phyloP scores from a whole-genome alignment of 2,113 vertebrate species.

The Morone chrysops region DNA sequence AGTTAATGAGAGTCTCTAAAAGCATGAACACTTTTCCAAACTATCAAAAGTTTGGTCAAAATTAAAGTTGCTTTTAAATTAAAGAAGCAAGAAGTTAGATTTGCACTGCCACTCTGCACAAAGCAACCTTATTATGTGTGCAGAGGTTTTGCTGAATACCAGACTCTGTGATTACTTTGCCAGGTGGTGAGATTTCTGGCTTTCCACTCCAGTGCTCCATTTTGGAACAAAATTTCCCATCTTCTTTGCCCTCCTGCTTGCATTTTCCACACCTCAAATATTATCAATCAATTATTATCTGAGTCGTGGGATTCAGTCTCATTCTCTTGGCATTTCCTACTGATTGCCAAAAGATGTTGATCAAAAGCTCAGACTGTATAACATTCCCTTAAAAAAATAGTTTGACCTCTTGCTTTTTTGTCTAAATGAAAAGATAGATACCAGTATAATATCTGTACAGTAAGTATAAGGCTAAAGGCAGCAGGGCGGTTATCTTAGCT shows the following conservation, averaged over 20 bases:
- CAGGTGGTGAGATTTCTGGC: slow-evolving; percentile 34
- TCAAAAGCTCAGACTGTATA: neutral
- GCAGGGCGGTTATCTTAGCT: neutral
- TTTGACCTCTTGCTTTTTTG: neutral
- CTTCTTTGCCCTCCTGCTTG: neutral
- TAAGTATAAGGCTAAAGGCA: neutral
- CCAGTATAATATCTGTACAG: neutral
- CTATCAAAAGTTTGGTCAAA: neutral
- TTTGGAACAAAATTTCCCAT: slow-evolving; percentile 23
- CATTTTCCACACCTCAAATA: neutral
- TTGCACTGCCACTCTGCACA: slow-evolving; percentile 10
- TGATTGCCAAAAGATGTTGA: neutral
- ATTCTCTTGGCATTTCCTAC: neutral
- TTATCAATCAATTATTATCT: neutral
- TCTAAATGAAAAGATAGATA: neutral
- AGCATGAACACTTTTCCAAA: neutral
- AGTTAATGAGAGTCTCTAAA: neutral
- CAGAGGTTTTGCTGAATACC: slow-evolving; percentile 29
- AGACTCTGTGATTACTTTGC: slow-evolving; percentile 53
- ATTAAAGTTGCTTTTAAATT: slow-evolving; percentile 18
- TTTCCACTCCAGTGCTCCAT: slow-evolving; percentile 34
- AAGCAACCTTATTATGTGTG: neutral
- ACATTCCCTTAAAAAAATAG: neutral
- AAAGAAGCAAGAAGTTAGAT: slow-evolving; percentile 13
- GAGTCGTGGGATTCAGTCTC: neutral